Conservation (phyloP, 2,113 vertebrate genomes). For the Piaya cayana region DNA sequence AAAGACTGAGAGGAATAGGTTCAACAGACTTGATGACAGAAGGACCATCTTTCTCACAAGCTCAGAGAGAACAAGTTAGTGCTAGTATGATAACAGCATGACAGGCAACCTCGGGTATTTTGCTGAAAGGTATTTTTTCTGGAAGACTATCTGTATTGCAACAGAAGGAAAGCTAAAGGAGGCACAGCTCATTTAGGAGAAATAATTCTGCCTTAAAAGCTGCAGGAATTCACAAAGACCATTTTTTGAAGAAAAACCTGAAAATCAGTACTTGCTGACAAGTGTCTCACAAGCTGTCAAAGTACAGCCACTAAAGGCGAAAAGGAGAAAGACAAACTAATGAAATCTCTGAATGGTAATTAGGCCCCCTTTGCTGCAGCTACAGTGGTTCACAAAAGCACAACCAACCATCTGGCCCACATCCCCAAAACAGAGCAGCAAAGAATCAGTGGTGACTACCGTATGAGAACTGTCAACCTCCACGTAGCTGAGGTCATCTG, state of each 20-base stretch:
- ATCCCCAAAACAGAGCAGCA: neutral
- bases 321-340: neutral
- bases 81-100: neutral
- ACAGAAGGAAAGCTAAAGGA: neutral
- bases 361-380: neutral
- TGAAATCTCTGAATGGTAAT: neutral
- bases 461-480: neutral
- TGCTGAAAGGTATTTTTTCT: neutral
- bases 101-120: neutral
- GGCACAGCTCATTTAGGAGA: neutral
- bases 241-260: neutral
- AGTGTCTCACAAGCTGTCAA: neutral
- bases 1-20: neutral
- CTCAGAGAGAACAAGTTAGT: neutral
- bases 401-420: fast-evolving
- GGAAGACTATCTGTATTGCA: neutral
- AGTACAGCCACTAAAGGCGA: neutral
- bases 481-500: neutral
- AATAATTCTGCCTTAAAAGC: neutral
- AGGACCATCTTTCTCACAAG: neutral
- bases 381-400: neutral
- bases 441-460: neutral
- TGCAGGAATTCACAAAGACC: neutral
- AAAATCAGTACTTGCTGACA: neutral
- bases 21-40: neutral